Conservation (phyloP, 2,888 invertebrate genomes). For the Melanchra persicariae region DNA sequence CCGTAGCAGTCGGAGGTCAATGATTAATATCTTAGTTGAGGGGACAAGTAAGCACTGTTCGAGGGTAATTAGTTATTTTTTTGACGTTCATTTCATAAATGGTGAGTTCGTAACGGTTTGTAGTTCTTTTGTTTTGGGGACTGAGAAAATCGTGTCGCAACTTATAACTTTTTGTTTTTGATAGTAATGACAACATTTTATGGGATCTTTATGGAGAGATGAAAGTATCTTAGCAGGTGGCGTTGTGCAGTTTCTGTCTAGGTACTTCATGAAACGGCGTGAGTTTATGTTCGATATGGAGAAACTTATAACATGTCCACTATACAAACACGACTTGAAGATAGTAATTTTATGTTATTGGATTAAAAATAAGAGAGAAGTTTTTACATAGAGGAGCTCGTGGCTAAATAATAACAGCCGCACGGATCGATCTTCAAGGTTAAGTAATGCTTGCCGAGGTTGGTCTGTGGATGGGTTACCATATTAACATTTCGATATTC, state of each 20-base stretch:
- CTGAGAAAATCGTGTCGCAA: background rate
- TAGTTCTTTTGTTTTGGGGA: slow-evolving; percentile 19
- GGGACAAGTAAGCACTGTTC: slow-evolving; percentile 47
- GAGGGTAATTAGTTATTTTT: slow-evolving; percentile 56
- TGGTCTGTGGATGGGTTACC: too few relatives aligned
- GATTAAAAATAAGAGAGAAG: too few relatives aligned
- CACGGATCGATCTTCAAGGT: too few relatives aligned
- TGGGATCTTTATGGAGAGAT: background rate
- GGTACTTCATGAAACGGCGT: too few relatives aligned
- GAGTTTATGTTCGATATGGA: background rate
- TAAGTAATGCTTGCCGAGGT: too few relatives aligned
- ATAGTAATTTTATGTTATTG: too few relatives aligned
- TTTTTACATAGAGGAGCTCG: too few relatives aligned
- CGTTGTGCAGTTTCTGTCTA: background rate
- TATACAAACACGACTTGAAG: too few relatives aligned
- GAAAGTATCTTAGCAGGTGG: background rate
- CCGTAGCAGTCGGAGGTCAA: slow-evolving; percentile 60
- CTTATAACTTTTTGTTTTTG: background rate
- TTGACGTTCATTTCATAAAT: slow-evolving; percentile 50
- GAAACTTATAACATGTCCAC: too few relatives aligned
- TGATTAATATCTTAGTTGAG: slow-evolving; percentile 61
- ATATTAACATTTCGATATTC: too few relatives aligned
- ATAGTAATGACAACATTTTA: background rate
- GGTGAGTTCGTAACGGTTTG: slow-evolving; percentile 29
- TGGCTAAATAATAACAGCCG: too few relatives aligned